phyloP scores from a whole-genome alignment of 2,113 vertebrate genomes.

The Sialia sialis region DNA sequence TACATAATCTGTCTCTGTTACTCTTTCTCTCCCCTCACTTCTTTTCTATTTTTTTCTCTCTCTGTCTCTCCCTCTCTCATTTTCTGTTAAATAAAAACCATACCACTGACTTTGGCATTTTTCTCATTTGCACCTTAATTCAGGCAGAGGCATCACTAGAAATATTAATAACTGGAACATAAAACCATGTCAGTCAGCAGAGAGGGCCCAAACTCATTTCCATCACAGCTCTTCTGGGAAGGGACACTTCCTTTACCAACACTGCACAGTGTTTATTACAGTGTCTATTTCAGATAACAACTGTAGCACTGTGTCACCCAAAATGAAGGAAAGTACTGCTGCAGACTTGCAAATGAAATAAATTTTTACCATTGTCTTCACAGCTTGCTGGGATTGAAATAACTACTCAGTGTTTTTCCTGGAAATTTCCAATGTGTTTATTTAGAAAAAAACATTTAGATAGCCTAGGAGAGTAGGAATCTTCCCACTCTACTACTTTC shows the following conservation, averaged over 20 bases:
- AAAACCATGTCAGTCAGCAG: background rate
- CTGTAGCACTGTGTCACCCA: background rate
- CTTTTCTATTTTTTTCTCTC: background rate
- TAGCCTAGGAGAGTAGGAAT: background rate
- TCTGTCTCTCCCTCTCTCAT: background rate
- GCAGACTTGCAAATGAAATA: background rate
- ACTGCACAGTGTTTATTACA: background rate
- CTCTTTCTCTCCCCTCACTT: background rate
- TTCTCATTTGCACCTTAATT: background rate
- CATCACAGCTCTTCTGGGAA: background rate
- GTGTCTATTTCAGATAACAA: background rate
- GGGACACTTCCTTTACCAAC: background rate
- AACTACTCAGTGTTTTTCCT: background rate
- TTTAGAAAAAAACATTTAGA: background rate
- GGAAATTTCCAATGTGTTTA: background rate
- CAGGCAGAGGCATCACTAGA: background rate
- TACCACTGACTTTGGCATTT: background rate
- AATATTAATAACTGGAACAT: background rate
- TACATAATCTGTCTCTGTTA: background rate
- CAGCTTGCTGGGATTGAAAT: background rate
- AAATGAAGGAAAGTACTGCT: background rate
- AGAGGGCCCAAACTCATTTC: background rate
- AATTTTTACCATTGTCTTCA: background rate
- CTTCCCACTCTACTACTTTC: background rate
- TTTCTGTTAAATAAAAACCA: background rate